Evolutionary conservation across 2,888 invertebrate species (phyloP).

Genomic region (Pristionchus fissidentatus): DNA sequence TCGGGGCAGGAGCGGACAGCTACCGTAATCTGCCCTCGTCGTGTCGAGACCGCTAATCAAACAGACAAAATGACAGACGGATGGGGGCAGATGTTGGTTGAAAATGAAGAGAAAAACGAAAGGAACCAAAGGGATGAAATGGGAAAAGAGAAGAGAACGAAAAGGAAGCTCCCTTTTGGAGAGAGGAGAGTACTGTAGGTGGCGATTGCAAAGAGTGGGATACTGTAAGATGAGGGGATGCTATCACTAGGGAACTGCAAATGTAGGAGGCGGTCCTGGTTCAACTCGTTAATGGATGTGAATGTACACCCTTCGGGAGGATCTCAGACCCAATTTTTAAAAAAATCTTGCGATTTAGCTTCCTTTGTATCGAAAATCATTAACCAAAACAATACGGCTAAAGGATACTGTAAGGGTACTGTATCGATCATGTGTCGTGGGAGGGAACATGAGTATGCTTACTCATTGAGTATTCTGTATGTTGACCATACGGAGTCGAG

Average conservation of each 20-base stretch:
- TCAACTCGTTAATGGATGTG: no score
- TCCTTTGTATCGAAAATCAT: no score
- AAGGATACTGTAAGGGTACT: no score
- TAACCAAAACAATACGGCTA: no score
- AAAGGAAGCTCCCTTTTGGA: background rate
- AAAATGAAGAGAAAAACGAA: conserved; percentile 22
- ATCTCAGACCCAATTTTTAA: no score
- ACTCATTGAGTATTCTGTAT: conserved; percentile 25
- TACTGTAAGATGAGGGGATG: conserved; percentile 4
- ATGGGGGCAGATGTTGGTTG: conserved; percentile 38
- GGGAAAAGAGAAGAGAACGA: conserved; percentile 37
- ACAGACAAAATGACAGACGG: conserved; percentile 22
- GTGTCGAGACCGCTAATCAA: conserved; percentile 43
- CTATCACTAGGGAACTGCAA: background rate
- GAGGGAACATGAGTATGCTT: background rate
- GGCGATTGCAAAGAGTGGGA: background rate
- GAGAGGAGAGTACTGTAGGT: background rate
- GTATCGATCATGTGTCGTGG: no score
- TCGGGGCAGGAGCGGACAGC: background rate
- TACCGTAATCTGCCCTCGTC: background rate
- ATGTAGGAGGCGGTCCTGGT: background rate
- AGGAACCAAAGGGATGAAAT: background rate
- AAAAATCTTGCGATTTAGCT: no score
- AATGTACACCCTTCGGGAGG: no score
- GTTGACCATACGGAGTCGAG: conserved; percentile 24